Conservation (phyloP, 2,113 vertebrate species). For the Crotophaga sulcirostris region DNA sequence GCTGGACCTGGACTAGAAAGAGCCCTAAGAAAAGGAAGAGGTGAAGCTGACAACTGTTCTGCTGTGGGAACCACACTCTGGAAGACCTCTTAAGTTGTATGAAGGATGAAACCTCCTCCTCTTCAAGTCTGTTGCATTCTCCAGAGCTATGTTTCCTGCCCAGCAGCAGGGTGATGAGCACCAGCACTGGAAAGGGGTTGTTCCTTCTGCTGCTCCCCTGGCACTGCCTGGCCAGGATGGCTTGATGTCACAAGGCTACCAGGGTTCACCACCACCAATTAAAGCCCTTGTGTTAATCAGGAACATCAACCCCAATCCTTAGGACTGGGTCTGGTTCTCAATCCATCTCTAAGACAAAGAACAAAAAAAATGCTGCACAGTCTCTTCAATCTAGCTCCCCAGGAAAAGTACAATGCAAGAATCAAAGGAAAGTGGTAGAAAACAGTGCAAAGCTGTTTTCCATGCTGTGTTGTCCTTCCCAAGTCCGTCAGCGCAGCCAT, state of each 20-base stretch:
- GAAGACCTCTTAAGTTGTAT: background rate
- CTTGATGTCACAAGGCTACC: background rate
- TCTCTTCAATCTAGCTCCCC: background rate
- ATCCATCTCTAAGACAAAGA: background rate
- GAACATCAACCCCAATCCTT: background rate
- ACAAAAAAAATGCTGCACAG: fast-evolving
- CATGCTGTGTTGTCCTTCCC: background rate
- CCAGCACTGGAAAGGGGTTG: background rate
- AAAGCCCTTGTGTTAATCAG: background rate
- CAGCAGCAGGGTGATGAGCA: background rate
- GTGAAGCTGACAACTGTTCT: background rate
- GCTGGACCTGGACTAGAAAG: background rate
- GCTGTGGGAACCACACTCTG: fast-evolving
- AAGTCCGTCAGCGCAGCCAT: fast-evolving
- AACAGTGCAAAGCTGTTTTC: background rate
- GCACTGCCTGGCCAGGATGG: background rate
- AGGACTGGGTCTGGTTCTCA: background rate
- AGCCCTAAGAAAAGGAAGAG: background rate
- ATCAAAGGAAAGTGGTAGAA: background rate
- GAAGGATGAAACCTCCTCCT: background rate
- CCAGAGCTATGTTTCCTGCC: background rate
- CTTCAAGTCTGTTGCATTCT: background rate
- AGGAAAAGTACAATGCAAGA: background rate
- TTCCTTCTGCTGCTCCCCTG: background rate
- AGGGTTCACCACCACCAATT: background rate